These are phyloP conservation scores for Fabriciana adippe DNA, from an alignment of 2,888 invertebrate species.

Conservation along the genomic window DNA sequence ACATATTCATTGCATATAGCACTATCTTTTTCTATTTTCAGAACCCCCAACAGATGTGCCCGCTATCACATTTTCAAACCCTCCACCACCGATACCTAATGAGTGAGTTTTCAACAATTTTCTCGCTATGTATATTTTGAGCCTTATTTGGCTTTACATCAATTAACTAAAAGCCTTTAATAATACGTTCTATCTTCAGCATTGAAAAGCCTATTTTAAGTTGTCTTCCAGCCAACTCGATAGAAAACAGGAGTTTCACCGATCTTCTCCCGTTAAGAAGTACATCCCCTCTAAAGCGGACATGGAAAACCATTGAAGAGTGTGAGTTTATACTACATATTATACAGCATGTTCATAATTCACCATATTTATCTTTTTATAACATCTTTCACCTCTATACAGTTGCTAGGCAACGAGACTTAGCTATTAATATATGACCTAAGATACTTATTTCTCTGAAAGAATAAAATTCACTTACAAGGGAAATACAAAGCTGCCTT, in stretches of 20 bases:
- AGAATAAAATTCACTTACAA: too few relatives aligned
- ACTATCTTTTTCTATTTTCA: constrained; percentile 3
- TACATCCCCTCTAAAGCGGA: constrained; percentile 32
- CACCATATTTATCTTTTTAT: too few relatives aligned
- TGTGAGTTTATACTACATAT: not conserved
- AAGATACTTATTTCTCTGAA: too few relatives aligned
- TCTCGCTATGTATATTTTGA: too few relatives aligned
- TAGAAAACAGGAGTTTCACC: constrained; percentile 31
- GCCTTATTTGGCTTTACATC: too few relatives aligned
- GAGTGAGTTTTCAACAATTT: constrained; percentile 28
- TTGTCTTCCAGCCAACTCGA: constrained; percentile 33
- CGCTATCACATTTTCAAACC: constrained; percentile 21
- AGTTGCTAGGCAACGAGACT: too few relatives aligned
- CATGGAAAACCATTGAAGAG: constrained; percentile 5
- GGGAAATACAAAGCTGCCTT: too few relatives aligned
- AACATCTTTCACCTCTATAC: not conserved
- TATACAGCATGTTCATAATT: too few relatives aligned
- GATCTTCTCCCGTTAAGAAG: constrained; percentile 21
- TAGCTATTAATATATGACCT: too few relatives aligned
- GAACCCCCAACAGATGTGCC: constrained; percentile 11
- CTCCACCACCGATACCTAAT: constrained; percentile 29
- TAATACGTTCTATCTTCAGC: constrained; percentile 27
- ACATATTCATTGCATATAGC: too few relatives aligned
- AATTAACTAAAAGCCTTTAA: too few relatives aligned
- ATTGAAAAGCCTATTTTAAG: constrained; percentile 33